Evolutionary conservation across 2,888 invertebrate species (phyloP), one percentile per base, ranked within the genome.

Genomic region (Scaptomyza flava): DNA sequence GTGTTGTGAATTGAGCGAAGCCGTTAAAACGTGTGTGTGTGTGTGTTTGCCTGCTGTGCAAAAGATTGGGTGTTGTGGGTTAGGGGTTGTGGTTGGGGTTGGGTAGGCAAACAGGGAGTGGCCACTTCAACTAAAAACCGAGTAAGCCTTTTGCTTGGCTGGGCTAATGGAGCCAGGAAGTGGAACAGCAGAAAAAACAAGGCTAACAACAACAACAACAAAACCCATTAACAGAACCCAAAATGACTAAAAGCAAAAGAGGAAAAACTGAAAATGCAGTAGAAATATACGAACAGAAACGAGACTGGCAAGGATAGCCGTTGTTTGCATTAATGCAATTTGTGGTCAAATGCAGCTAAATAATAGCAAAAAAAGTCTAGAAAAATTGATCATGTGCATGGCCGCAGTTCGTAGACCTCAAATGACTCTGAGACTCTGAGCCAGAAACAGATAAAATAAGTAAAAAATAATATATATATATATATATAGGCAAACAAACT

Each of bases 391-490:
- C 27, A 72, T 77, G 58, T 72, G 61, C 1, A 1, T 42, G 62
- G 68, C 57, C 38, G 48, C 53, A 79, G 80, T 81, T 87, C 81
- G 69, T 79, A 70, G 88, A 87, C 88, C 81, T 81, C 78, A 62
- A 73, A 64, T 80, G 57, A 69, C 68, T 65, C 50, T 45, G 17
- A 48, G 50, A 38, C 36, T 33, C 36, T 33, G 11, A 20, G 34
- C 34, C 14, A 48, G 20, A 41, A 11, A 27, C 41, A 31, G 41
- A 20, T 33, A 38, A 46, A 58, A 63, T 17, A 17, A 14, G 9
- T 17, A 41, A 14, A 38, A 30, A 45, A 5, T 23, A 23, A n/a
- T 12, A 43, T n/a, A 61, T 30, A 14, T 33, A 43, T n/a, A 34
- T 47, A 47, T 34, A 47, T 27, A 34, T 11, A 46, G 14, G 48